These are phyloP conservation scores for Nannoperca australis DNA, from an alignment of 2,797 vertebrate genomes.

Conservation along the genomic window DNA sequence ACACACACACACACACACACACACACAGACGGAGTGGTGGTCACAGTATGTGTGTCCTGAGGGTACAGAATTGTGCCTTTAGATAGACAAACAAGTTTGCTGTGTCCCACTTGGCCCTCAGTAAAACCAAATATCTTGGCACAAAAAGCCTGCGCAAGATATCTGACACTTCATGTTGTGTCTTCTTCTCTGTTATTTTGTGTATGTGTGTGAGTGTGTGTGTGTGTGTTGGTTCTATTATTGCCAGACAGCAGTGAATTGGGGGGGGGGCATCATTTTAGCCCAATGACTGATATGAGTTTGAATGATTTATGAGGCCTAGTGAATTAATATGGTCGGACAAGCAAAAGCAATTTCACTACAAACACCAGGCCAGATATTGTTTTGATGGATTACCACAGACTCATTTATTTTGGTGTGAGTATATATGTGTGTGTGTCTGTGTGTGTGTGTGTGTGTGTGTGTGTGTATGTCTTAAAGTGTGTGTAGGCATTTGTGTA, in stretches of 20 bases:
- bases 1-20: slow-evolving; percentile 1
- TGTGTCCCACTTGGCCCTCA: slow-evolving; percentile 48
- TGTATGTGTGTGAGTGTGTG: slow-evolving; percentile 17
- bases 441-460: neutral
- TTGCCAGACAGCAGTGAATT: slow-evolving; percentile 28
- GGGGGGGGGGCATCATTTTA: slow-evolving; percentile 35
- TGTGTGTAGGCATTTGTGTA: slow-evolving; percentile 1
- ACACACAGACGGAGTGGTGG: neutral
- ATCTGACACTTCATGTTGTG: slow-evolving; percentile 54
- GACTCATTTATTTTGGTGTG: slow-evolving; percentile 37
- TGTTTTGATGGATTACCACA: slow-evolving; percentile 44
- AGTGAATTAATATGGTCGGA: slow-evolving; percentile 60
- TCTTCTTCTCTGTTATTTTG: slow-evolving; percentile 17
- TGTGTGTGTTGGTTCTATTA: slow-evolving; percentile 22
- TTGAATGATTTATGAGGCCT: slow-evolving; percentile 72
- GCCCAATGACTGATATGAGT: slow-evolving; percentile 56
- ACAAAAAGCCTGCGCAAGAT: slow-evolving; percentile 42
- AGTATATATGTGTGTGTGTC: neutral
- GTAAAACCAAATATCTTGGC: slow-evolving; percentile 30
- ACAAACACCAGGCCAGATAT: slow-evolving; percentile 48
- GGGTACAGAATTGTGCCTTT: slow-evolving; percentile 52
- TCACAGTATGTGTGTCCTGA: slow-evolving; percentile 43
- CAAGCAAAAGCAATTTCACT: slow-evolving; percentile 62
- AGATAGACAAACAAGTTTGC: slow-evolving; percentile 52
- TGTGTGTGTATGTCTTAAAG: neutral